These are phyloP conservation scores for Stichodactyla mertensii DNA, from an alignment of 64 coral and sea anemone species.

Conservation along the genomic window DNA sequence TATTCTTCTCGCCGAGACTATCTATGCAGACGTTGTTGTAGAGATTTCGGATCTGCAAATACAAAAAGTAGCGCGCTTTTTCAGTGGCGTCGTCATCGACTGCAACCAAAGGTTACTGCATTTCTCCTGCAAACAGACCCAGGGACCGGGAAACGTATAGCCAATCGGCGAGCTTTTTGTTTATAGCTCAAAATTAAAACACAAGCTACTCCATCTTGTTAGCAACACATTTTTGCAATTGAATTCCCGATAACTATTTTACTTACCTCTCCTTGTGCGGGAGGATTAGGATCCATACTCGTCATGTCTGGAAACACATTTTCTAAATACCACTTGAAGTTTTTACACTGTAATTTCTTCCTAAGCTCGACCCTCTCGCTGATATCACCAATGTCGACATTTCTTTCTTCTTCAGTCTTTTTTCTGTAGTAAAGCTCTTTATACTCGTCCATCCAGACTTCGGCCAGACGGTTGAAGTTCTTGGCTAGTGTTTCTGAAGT, in stretches of 20 bases:
- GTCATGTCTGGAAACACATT: conserved; percentile 80
- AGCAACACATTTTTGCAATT: no score
- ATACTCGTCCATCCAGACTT: conserved; percentile 88
- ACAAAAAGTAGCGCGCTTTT: not conserved
- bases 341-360: conserved; percentile 71
- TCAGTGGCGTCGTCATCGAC: no score
- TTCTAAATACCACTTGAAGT: conserved; percentile 79
- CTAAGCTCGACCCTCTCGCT: conserved; percentile 70
- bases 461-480: conserved; percentile 89
- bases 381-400: conserved; percentile 85
- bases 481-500: conserved; percentile 65
- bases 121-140: no score
- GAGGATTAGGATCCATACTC: conserved; percentile 77
- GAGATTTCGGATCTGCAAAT: conserved; percentile 57
- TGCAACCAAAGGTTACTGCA: no score
- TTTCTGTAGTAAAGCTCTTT: conserved; percentile 80
- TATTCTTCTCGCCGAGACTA: conserved; percentile 72
- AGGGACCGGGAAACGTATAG: no score
- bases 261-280: conserved; percentile 84
- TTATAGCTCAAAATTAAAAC: no score
- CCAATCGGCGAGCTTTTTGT: no score
- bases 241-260: not conserved
- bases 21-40: conserved; percentile 59
- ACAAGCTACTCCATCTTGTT: no score
- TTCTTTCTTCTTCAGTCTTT: conserved; percentile 71